phyloP scores from a whole-genome alignment of 2,797 vertebrate species.

The Gymnoscopelus microlampas region DNA sequence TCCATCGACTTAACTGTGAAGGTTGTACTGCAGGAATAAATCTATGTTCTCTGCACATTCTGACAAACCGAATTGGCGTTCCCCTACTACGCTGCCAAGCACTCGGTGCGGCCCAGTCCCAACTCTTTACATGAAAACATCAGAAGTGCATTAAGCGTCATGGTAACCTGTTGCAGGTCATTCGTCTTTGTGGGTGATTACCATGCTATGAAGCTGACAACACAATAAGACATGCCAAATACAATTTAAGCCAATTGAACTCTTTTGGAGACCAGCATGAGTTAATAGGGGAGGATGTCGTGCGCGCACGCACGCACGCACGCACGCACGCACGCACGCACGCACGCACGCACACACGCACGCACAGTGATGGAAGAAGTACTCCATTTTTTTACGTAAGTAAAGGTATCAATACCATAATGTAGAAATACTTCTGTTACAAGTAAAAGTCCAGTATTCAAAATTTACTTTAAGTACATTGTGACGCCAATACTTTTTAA shows the following conservation, averaged over 20 bases:
- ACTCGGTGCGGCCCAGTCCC: slow-evolving; percentile 53
- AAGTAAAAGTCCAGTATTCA: no score
- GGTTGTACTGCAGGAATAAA: no score
- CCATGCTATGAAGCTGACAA: slow-evolving; percentile 65
- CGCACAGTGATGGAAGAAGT: background rate
- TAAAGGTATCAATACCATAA: background rate
- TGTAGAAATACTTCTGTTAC: no score
- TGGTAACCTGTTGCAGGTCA: slow-evolving; percentile 77
- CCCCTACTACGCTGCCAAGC: slow-evolving; percentile 21
- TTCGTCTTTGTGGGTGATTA: slow-evolving; percentile 54
- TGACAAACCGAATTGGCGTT: no score
- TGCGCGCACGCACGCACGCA: background rate
- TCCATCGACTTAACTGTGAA: no score
- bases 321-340: slow-evolving; percentile 9
- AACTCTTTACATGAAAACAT: slow-evolving; percentile 24
- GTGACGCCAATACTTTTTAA: no score
- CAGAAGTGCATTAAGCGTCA: slow-evolving; percentile 70
- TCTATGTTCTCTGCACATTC: no score
- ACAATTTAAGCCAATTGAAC: no score
- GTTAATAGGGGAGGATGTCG: no score
- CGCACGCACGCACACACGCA: slow-evolving; percentile 26
- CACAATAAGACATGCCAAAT: slow-evolving; percentile 18
- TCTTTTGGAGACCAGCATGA: no score
- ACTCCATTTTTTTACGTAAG: background rate
- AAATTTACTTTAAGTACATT: no score